Base-by-base conservation (phyloP, 2,888 invertebrate species). In the Fragum sueziense region DNA sequence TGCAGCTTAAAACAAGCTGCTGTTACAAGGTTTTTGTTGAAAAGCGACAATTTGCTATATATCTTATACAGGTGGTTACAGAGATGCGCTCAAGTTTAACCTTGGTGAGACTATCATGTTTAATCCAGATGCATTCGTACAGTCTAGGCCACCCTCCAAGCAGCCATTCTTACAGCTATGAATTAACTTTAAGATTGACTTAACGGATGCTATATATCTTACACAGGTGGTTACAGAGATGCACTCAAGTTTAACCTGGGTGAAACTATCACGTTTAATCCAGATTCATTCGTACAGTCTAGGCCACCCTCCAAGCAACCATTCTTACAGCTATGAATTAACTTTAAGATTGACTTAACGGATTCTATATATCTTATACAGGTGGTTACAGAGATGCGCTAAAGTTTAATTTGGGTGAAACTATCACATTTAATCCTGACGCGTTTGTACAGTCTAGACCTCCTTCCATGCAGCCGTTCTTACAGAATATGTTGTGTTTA, bases 381-480 rank as follows among this genome's bases (percentile, higher is more conserved):
- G 92, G 93, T 78, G 91, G 91, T n/a, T 93, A 93, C 75, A 83
- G 93, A 72, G 98, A 98, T 93, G 98, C 98, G 34, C 95, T 98
- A 61, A 96, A 96, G 78, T 92, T 93, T 73, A 89, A 91, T 34
- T 95, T 95, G 85, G 96, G 95, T 6, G 95, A 96, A 88, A 95
- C 95, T 88, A 97, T 97, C 76, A 97, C 96, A 11, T 98, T 98
- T 92, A 96, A 97, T 93, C 95, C 95, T 70, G 97, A 97, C 83
- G 96, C 96, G 87, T 99, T 99, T 93, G 96, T 98, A 52, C 96
- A 96, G 92, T 97, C 97, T 47, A 95, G 98, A 79, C 97, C 97
- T 4, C 92, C 95, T 84, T 95, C 96, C 71, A 96, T 98, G 95
- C 97, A 97, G 92, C 96, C 97, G 9, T 98, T 98, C 94, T 95